These are phyloP conservation scores for Ceyx melanurus DNA, from an alignment of 2,113 vertebrate genomes.

Conservation along the genomic window DNA sequence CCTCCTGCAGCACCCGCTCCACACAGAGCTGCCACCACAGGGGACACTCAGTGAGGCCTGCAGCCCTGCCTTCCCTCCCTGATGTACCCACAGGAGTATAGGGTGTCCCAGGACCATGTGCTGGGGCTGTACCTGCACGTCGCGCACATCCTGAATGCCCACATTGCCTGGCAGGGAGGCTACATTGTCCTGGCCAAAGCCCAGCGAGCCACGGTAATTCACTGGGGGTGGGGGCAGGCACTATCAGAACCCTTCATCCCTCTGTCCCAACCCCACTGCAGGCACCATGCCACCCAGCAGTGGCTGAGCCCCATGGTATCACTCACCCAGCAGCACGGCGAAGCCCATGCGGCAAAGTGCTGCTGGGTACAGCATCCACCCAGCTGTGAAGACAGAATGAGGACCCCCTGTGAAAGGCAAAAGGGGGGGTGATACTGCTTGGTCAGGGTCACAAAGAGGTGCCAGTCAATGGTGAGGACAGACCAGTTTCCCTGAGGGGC, in stretches of 20 bases:
- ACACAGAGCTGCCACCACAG: conserved; percentile 80
- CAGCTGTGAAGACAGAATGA: conserved; percentile 83
- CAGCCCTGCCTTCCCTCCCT: neutral
- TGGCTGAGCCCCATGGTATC: accelerated
- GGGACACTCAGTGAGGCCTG: neutral
- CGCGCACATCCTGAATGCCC: conserved; percentile 89
- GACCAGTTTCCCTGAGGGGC: conserved; percentile 2
- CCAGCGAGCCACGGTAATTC: conserved; percentile 92
- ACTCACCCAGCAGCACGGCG: conserved; percentile 86
- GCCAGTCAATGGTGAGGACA: conserved; percentile 4
- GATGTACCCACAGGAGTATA: accelerated
- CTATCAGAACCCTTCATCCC: neutral
- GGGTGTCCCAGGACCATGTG: accelerated
- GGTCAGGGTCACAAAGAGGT: neutral
- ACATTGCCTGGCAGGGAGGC: conserved; percentile 86
- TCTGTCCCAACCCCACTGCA: accelerated
- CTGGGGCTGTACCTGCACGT: conserved; percentile 84
- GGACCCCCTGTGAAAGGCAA: conserved; percentile 84
- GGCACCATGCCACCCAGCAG: neutral
- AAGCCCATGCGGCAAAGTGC: conserved; percentile 88
- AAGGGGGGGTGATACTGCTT: neutral
- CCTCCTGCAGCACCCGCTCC: conserved; percentile 81
- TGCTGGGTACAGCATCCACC: conserved; percentile 86
- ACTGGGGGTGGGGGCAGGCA: conserved; percentile 66
- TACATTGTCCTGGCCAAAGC: conserved; percentile 92